Evolutionary conservation across 2,797 vertebrate species (phyloP).

Genomic region (Microctenopoma lineatum): DNA sequence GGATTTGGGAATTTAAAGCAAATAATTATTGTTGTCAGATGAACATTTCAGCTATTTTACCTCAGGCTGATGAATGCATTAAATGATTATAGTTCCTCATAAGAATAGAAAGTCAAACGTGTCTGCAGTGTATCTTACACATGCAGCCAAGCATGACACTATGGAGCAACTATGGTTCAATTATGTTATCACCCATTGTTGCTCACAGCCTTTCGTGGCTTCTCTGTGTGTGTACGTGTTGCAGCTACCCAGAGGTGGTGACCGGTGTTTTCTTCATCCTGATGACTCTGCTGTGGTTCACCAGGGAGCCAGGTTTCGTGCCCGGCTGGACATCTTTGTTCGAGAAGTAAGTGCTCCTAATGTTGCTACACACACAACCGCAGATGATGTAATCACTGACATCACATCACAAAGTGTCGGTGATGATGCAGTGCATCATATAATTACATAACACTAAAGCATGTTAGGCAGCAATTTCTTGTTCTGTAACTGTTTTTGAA

Average conservation of each 20-base stretch:
- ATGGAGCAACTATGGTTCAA: not conserved
- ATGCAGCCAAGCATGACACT: constrained; percentile 12
- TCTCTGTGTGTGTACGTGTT: constrained; percentile 17
- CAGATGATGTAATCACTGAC: not conserved
- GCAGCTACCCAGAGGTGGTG: constrained; percentile 96
- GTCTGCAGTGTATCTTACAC: constrained; percentile 14
- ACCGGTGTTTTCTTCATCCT: constrained; percentile 96
- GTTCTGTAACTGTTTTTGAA: not conserved
- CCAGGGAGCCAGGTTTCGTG: constrained; percentile 96
- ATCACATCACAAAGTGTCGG: not conserved
- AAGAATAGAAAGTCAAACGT: not conserved
- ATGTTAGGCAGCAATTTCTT: not conserved
- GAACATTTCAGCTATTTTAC: too few relatives aligned
- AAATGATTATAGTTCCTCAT: not conserved
- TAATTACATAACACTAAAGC: not conserved
- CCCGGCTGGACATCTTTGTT: constrained; percentile 97
- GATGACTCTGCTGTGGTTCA: constrained; percentile 99
- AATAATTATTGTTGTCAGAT: too few relatives aligned
- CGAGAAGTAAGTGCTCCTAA: constrained; percentile 87
- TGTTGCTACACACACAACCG: not conserved
- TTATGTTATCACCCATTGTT: constrained; percentile 12
- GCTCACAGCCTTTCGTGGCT: constrained; percentile 25
- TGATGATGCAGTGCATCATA: not conserved
- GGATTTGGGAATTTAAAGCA: not conserved
- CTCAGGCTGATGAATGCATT: not conserved